Evolutionary conservation across 2,888 invertebrate genomes (phyloP).

Genomic region (Parasteatoda lunata): DNA sequence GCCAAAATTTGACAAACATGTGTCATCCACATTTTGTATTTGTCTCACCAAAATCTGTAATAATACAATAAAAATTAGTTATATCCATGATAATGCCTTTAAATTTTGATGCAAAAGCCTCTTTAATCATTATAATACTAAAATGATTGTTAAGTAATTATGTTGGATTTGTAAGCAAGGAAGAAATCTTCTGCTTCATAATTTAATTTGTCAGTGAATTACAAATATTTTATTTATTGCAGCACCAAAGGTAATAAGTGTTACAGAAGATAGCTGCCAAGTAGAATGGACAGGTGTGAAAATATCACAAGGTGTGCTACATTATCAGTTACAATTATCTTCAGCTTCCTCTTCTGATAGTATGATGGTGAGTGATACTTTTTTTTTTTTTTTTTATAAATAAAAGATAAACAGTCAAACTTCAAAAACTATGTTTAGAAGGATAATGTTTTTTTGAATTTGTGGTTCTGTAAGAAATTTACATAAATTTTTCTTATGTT

Average conservation of each 20-base stretch:
- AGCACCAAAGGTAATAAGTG: constrained; percentile 80
- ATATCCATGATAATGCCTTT: no score
- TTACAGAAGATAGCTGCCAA: constrained; percentile 78
- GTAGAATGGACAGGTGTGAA: constrained; percentile 81
- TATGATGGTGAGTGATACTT: constrained; percentile 77
- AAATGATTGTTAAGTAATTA: no score
- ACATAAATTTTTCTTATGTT: no score
- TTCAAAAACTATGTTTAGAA: background rate
- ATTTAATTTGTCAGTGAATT: no score
- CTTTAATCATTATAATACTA: no score
- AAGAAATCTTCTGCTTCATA: no score
- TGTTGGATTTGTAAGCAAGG: no score
- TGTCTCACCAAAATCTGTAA: no score
- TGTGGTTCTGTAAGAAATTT: background rate
- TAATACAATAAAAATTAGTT: no score
- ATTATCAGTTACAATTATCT: constrained; percentile 84
- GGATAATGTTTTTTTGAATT: background rate
- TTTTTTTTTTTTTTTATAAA: background rate
- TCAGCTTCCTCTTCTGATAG: constrained; percentile 78
- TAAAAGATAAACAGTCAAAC: background rate
- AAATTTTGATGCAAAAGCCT: no score
- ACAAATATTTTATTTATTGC: constrained; percentile 23
- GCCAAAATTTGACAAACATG: no score
- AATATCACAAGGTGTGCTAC: constrained; percentile 80
- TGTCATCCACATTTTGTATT: no score